A percentile compares a stretch with the other conserved stretches of the same genome.
Conservation (phyloP, 1,140 invertebrate genomes). For the Lamellibrachia luymesi region DNA sequence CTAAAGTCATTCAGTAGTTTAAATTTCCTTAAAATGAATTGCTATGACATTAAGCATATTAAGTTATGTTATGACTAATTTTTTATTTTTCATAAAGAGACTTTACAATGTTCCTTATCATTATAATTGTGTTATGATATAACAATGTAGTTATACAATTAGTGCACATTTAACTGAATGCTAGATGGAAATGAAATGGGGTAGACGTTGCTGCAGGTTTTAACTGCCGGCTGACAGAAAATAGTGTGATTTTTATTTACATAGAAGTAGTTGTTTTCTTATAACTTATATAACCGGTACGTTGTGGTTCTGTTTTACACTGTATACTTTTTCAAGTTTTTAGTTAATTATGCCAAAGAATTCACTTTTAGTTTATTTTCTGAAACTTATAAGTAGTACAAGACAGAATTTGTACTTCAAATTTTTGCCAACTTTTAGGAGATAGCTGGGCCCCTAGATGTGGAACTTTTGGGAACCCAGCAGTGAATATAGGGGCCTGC, state of each 20-base stretch:
- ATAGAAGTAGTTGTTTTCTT: not conserved
- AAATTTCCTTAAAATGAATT: not conserved
- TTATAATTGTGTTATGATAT: too few relatives aligned
- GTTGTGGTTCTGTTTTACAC: not conserved
- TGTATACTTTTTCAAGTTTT: not conserved
- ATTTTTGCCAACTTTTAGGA: too few relatives aligned
- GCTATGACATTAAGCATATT: not conserved
- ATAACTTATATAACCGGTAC: not conserved
- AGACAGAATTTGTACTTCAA: not conserved
- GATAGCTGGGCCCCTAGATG: too few relatives aligned
- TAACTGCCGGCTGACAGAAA: too few relatives aligned
- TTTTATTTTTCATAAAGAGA: too few relatives aligned
- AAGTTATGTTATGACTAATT: not conserved
- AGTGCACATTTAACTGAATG: too few relatives aligned
- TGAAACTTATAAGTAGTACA: not conserved
- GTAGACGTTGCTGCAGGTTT: too few relatives aligned
- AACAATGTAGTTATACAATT: too few relatives aligned
- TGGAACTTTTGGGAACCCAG: too few relatives aligned
- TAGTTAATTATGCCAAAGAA: not conserved
- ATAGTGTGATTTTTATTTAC: not conserved
- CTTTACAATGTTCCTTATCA: too few relatives aligned
- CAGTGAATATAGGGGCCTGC: too few relatives aligned
- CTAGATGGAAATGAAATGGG: too few relatives aligned
- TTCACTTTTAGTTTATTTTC: not conserved
- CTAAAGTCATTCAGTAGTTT: not conserved